Base-by-base conservation (phyloP, 2,113 vertebrate genomes). In the Pelmatolapia mariae region DNA sequence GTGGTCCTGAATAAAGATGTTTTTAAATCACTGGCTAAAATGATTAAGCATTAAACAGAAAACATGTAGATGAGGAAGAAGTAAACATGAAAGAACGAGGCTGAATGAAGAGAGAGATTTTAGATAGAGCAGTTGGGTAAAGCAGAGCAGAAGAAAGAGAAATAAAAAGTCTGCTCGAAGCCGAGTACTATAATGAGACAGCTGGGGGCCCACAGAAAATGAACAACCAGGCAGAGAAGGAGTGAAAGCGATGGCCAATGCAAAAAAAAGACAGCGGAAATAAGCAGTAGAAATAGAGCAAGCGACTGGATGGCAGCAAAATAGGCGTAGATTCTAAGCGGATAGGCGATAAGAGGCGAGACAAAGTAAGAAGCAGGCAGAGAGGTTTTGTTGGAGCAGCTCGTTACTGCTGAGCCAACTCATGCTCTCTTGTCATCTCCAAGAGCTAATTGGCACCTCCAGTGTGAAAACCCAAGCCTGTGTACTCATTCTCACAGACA, bases 371-470 rank as follows among this genome's bases (percentile, higher is more conserved):
- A 92, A 87, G 87, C 86, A 90, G 88, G 57, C 83, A 86, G 82
- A 56, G 56, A 88, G 87, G 83, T 89, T 94, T 85, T 84, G 89
- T 86, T 76, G 87, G 86, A 89, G 71, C 83, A 33, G 91, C 93
- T 94, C 73, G 88, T 94, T 94, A 93, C 89, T 82, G 91, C 94
- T 81, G 92, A 93, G 92, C 91, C 86, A 88, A 89, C 89, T 91
- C 63, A 4, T 87, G 89, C 91, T 93, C 90, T 88, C 89, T 91
- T 93, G 93, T 93, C 93, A 93, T 93, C 92, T 94, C 90, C 80
- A 57, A 88, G 81, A 95, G 89, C 94, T 96, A 96, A 96, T 96
- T 96, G 95, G 96, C 91, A 92, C 86, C 68, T 92, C 92, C 90
- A 93, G 87, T 91, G 87, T 91, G 91, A 92, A 91, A 93, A 90